phyloP scores from a whole-genome alignment of 2,797 vertebrate genomes.

The Danio jaintianensis region DNA sequence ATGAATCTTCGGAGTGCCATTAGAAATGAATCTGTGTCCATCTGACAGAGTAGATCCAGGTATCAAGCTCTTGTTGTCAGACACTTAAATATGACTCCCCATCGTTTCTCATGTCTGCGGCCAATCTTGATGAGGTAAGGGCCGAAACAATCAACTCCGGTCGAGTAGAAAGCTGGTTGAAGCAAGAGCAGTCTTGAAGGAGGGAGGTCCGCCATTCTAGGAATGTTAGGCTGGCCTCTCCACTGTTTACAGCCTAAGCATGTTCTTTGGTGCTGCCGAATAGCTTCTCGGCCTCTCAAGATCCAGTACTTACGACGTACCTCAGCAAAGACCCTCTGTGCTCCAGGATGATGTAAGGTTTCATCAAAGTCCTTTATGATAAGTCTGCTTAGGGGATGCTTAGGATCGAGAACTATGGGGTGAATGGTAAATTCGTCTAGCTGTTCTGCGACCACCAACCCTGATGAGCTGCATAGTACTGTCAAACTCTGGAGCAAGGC shows the following conservation, averaged over 20 bases:
- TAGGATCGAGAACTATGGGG: conserved; percentile 16
- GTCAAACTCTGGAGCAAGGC: not conserved
- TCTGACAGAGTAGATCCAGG: not conserved
- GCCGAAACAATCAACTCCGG: conserved; percentile 9
- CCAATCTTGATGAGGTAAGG: not conserved
- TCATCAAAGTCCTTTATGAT: conserved; percentile 33
- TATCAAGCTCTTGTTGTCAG: not conserved
- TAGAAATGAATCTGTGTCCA: not conserved
- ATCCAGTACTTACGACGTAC: not conserved
- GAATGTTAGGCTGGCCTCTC: not conserved
- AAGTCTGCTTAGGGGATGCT: conserved; percentile 30
- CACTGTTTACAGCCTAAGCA: not conserved
- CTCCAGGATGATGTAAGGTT: not conserved
- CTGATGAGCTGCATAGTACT: not conserved
- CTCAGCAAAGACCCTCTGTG: not conserved
- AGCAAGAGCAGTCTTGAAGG: not conserved
- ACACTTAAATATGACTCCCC: conserved; percentile 20
- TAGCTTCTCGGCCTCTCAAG: not conserved
- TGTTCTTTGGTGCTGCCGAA: not conserved
- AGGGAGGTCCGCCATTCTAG: conserved; percentile 15
- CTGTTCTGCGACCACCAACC: conserved; percentile 1
- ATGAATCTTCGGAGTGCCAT: not conserved
- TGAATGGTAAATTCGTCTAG: conserved; percentile 15
- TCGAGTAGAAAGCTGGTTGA: conserved; percentile 18
- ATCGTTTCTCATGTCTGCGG: not conserved